Evolutionary conservation across 2,888 invertebrate species (phyloP), one percentile per base, ranked within the genome.

Genomic region (Cephus pulcher): DNA sequence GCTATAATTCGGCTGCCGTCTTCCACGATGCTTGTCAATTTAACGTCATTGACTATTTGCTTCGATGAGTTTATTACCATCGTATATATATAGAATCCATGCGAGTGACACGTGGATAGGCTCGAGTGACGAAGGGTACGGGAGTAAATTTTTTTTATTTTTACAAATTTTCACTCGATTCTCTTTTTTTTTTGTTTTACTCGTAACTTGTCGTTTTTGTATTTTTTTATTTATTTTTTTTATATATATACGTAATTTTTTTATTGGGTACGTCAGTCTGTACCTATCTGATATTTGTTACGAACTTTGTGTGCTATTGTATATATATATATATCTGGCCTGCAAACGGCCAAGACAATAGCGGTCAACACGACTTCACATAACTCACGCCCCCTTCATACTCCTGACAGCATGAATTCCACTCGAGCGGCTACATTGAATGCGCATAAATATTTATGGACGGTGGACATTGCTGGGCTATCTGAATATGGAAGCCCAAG

Each of bases 381-480:
- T 78, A 78, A 78, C 78, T 78, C 78, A 78, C 75, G 74, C 78
- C 75, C 74, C 71, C 78, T 68, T 75, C 78, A 75, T 75, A 33
- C 75, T 78, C 75, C 71, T 78, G 78, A 78, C 78, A 78, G 78
- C 78, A 71, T 40, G 75, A 75, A 78, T 78, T 78, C 78, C 78
- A 75, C 78, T 75, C 75, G 75, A 34, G 70, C 73, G 70, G 71
- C 71, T 71, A 78, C 78, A 75, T 78, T 78, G 78, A 78, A 78
- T 78, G 78, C 78, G 71, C 78, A 78, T 78, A 78, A 78, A 78
- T 78, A 78, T 78, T 78, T 78, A 78, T 78, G 78, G 78, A 78
- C 78, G 75, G 75, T 78, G 78, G 78, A 78, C 78, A 78, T 56
- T n/a, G 75, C 74, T 74, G 75, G 71, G 74, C 74, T 75, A 78